A percentile compares a stretch with the other conserved stretches of the same genome.
Evolutionary conservation across 2,888 invertebrate species (phyloP).

Genomic region (Papilio demoleus): DNA sequence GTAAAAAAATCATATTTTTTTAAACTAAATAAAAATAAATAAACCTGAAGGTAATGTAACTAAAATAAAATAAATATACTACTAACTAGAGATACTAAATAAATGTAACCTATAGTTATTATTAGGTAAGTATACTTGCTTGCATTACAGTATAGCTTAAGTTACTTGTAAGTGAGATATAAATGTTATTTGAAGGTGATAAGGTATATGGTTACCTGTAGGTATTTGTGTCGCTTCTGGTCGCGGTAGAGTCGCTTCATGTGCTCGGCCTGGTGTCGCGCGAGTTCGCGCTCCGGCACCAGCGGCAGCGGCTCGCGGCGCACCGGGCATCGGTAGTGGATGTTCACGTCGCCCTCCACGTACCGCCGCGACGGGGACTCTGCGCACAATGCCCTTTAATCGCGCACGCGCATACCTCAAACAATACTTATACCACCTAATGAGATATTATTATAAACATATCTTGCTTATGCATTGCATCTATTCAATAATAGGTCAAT

Average conservation of each 20-base stretch:
- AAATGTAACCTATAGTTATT: too few relatives aligned
- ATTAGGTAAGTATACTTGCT: too few relatives aligned
- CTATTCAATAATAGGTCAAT: slow-evolving; percentile 30
- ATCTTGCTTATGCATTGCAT: slow-evolving; percentile 11
- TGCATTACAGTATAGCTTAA: too few relatives aligned
- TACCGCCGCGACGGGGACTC: slow-evolving; percentile 93
- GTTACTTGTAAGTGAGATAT: too few relatives aligned
- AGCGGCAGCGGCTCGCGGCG: slow-evolving; percentile 93
- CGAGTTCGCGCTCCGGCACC: slow-evolving; percentile 94
- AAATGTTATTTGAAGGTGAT: background rate
- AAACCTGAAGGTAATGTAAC: too few relatives aligned
- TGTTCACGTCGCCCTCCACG: slow-evolving; percentile 96
- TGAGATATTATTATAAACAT: slow-evolving; percentile 29
- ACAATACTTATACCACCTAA: slow-evolving; percentile 24
- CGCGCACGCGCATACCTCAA: slow-evolving; percentile 25
- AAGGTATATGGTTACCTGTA: slow-evolving; percentile 82
- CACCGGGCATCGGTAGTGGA: slow-evolving; percentile 95
- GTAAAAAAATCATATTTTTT: too few relatives aligned
- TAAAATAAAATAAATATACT: too few relatives aligned
- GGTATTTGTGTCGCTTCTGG: slow-evolving; percentile 94
- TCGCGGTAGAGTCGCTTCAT: slow-evolving; percentile 96
- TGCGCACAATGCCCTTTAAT: slow-evolving; percentile 56
- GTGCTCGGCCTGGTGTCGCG: slow-evolving; percentile 93
- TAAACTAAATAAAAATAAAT: too few relatives aligned
- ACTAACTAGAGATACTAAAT: too few relatives aligned